phyloP scores from a whole-genome alignment of 2,888 invertebrate species.

The Cheilosia urbana region DNA sequence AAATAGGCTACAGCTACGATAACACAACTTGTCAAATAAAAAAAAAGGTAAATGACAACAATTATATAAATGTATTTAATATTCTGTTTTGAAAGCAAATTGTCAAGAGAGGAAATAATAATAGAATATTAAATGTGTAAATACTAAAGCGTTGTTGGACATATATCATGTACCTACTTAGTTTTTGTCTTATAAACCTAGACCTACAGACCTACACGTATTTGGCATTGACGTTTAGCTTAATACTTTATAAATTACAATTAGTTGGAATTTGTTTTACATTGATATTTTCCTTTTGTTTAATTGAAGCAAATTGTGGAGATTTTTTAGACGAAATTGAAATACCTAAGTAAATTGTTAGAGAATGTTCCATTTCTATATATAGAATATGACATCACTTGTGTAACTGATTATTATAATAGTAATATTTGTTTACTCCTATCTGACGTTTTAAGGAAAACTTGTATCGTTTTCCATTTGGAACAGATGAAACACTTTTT shows the following conservation, averaged over 20 bases:
- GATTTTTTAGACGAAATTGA: not conserved
- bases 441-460: too few species aligned
- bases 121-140: constrained; percentile 49
- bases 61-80: constrained; percentile 27
- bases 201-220: constrained; percentile 8
- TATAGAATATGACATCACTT: too few species aligned
- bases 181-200: constrained; percentile 32
- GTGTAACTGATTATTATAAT: too few species aligned
- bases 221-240: constrained; percentile 62
- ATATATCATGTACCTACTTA: constrained; percentile 60
- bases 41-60: constrained; percentile 9
- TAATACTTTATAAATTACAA: constrained; percentile 52
- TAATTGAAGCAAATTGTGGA: constrained; percentile 16
- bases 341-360: too few species aligned
- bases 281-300: not conserved
- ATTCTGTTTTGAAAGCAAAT: constrained; percentile 42
- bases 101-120: not conserved
- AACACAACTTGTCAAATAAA: constrained; percentile 27
- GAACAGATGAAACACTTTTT: too few species aligned
- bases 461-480: too few species aligned
- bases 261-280: constrained; percentile 25
- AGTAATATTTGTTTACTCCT: too few species aligned
- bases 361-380: too few species aligned
- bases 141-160: constrained; percentile 28
- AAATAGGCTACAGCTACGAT: constrained; percentile 10